A percentile compares a stretch with the other conserved stretches of the same genome.
These are phyloP conservation scores for Suillia variegata DNA, from an alignment of 2,888 invertebrate genomes.

Conservation along the genomic window DNA sequence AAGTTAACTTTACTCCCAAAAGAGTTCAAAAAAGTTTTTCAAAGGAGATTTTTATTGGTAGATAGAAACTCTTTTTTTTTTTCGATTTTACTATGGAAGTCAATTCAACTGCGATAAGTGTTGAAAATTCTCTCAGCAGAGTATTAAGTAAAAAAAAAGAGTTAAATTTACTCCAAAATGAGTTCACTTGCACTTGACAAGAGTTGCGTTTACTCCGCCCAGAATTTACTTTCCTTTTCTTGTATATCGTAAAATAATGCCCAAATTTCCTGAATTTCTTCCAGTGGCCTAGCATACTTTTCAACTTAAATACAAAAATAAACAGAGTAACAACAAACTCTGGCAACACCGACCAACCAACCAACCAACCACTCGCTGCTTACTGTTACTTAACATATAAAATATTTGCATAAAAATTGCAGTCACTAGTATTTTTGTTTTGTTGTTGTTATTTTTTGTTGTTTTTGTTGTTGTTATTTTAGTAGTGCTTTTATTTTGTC, in stretches of 20 bases:
- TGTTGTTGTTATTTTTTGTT: not conserved
- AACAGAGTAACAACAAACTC: conserved; percentile 15
- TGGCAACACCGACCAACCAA: not conserved
- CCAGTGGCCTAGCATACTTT: conserved; percentile 2
- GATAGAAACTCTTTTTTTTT: too few relatives aligned
- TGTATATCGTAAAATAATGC: not conserved
- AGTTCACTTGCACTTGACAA: too few relatives aligned
- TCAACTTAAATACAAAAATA: conserved; percentile 20
- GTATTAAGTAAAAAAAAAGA: too few relatives aligned
- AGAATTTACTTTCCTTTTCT: too few relatives aligned
- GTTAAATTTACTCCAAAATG: too few relatives aligned
- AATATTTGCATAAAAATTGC: conserved; percentile 40
- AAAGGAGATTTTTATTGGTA: too few relatives aligned
- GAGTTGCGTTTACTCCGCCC: too few relatives aligned
- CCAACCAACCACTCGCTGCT: conserved; percentile 28
- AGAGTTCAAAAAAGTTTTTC: too few relatives aligned
- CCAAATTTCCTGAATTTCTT: not conserved
- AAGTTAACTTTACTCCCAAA: too few relatives aligned
- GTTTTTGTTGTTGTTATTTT: not conserved
- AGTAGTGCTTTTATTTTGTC: not conserved
- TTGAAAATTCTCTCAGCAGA: too few relatives aligned
- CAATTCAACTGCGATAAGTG: too few relatives aligned
- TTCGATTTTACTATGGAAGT: too few relatives aligned
- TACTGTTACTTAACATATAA: conserved; percentile 45
- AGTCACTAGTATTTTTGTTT: not conserved